Percentiles rank a stretch among this genome's conserved stretches.
These are phyloP conservation scores for Anastrepha obliqua DNA, from an alignment of 1,140 invertebrate genomes.

Conservation along the genomic window DNA sequence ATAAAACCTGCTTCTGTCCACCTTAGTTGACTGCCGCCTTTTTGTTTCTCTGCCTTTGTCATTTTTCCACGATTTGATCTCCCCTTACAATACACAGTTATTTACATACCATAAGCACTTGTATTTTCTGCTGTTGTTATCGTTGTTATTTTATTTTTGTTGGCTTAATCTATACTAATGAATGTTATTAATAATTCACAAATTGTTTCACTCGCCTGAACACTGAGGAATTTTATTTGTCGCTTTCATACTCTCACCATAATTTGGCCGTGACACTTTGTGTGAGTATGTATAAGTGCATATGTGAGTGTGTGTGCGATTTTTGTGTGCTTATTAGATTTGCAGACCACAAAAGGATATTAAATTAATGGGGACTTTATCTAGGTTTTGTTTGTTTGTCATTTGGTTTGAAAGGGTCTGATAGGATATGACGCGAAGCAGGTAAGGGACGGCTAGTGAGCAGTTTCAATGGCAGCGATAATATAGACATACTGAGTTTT, in stretches of 20 bases:
- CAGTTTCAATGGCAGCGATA: not conserved
- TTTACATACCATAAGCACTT: not conserved
- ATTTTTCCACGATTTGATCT: not conserved
- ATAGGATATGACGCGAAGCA: not conserved
- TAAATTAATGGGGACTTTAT: not conserved
- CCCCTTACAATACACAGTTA: not conserved
- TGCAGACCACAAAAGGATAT: constrained; percentile 42
- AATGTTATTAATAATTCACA: constrained; percentile 39
- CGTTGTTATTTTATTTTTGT: not conserved
- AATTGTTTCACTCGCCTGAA: constrained; percentile 24
- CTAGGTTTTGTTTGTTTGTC: not conserved
- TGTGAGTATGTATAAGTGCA: not conserved
- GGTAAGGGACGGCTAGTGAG: not conserved
- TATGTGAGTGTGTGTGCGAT: not conserved
- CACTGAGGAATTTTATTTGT: constrained; percentile 34
- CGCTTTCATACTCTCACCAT: not conserved
- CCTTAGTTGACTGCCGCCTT: not conserved
- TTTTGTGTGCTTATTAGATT: constrained; percentile 20
- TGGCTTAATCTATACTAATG: constrained; percentile 3
- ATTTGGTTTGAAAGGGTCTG: not conserved
- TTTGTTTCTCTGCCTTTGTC: not conserved
- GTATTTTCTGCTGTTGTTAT: not conserved
- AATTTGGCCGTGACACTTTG: not conserved
- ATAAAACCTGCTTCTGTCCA: not conserved
- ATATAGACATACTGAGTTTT: not conserved